A percentile compares a stretch with the other conserved stretches of the same genome.
Evolutionary conservation across 1,140 invertebrate species (phyloP).

Genomic region (Drosophila leontia): DNA sequence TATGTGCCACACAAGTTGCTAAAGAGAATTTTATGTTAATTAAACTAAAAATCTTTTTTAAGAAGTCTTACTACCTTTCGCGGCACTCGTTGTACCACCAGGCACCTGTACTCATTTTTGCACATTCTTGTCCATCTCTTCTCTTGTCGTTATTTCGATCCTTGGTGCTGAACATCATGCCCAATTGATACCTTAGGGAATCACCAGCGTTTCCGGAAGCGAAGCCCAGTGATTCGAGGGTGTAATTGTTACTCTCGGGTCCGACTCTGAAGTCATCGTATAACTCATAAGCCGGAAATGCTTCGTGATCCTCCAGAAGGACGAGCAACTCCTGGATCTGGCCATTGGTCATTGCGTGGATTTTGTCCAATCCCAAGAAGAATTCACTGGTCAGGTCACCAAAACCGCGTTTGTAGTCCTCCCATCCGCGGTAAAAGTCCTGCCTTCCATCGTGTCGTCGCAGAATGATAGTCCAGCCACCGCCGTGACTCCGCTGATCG

Average conservation of each 20-base stretch:
- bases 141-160: neutral
- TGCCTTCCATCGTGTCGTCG: neutral
- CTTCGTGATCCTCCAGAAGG: neutral
- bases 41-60: too few relatives aligned
- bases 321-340: neutral
- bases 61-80: neutral
- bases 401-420: neutral
- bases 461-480: neutral
- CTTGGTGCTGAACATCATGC: neutral
- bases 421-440: neutral
- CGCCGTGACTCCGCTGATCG: neutral
- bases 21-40: too few relatives aligned
- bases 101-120: neutral
- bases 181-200: neutral
- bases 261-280: conserved; percentile 2
- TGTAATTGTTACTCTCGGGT: neutral
- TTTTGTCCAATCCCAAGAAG: neutral
- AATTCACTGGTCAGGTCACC: neutral
- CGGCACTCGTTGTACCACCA: neutral
- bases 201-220: neutral
- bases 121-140: neutral
- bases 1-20: too few relatives aligned
- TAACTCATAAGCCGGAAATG: neutral
- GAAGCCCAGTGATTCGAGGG: neutral
- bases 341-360: neutral